Conservation (phyloP, 2,113 vertebrate genomes). For the Tachysurus fulvidraco region DNA sequence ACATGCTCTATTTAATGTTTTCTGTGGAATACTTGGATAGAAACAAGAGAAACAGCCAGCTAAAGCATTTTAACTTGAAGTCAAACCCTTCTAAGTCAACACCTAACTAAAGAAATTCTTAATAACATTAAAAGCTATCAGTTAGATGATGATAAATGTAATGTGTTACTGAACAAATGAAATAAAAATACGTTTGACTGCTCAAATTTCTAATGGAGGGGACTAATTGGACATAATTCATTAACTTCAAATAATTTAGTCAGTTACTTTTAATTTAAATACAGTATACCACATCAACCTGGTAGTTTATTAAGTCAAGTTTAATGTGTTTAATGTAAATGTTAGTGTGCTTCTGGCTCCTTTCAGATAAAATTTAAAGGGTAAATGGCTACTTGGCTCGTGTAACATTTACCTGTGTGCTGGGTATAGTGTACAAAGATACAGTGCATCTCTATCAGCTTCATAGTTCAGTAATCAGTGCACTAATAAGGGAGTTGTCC, state of each 20-base stretch:
- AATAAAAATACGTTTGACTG: too few relatives aligned
- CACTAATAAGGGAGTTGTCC: too few relatives aligned
- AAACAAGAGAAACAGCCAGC: not conserved
- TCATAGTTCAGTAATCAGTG: too few relatives aligned
- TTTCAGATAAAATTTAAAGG: not conserved
- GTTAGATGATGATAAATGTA: not conserved
- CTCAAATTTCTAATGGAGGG: not conserved
- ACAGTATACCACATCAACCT: not conserved
- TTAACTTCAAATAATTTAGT: not conserved
- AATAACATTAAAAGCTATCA: not conserved
- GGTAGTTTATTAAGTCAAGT: not conserved
- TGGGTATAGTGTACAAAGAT: not conserved
- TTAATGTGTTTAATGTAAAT: too few relatives aligned
- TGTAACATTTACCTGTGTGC: not conserved
- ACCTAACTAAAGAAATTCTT: not conserved
- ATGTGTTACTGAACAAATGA: not conserved
- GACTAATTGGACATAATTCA: slow-evolving; percentile 11
- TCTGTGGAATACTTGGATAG: not conserved
- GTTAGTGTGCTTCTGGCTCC: not conserved
- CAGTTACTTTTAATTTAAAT: slow-evolving; percentile 1
- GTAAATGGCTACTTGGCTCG: not conserved
- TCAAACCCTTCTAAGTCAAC: not conserved
- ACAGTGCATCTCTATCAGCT: too few relatives aligned
- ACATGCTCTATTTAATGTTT: not conserved
- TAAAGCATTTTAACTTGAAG: not conserved